Evolutionary conservation across 2,113 vertebrate species (phyloP).

Genomic region (Synchiropus splendidus): DNA sequence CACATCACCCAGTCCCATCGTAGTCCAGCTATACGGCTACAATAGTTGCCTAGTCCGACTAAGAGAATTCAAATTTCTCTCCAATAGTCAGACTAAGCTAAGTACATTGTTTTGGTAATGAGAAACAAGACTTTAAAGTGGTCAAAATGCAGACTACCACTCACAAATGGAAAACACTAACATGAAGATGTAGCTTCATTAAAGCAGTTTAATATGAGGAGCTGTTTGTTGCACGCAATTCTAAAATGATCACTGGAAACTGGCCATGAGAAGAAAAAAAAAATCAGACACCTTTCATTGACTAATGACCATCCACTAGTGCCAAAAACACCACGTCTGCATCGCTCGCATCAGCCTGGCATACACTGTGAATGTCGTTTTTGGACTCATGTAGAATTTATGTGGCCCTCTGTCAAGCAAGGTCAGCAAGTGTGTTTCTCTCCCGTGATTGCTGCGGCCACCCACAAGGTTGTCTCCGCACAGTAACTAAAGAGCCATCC

Average conservation of each 20-base stretch:
- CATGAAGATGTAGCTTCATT: conserved; percentile 32
- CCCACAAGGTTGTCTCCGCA: conserved; percentile 5
- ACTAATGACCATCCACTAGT: background rate
- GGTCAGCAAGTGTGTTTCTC: conserved; percentile 18
- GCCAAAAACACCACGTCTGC: conserved; percentile 2
- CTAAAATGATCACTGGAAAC: too few species aligned
- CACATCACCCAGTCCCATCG: too few species aligned
- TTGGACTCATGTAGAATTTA: conserved; percentile 11
- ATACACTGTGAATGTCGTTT: conserved; percentile 1
- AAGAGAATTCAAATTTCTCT: too few species aligned
- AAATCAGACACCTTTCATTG: too few species aligned
- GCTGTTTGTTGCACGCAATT: conserved; percentile 20
- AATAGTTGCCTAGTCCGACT: too few species aligned
- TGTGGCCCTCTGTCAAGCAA: conserved; percentile 3
- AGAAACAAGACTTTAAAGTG: too few species aligned
- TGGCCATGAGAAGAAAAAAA: too few species aligned
- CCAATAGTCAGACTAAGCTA: too few species aligned
- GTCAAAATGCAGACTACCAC: too few species aligned
- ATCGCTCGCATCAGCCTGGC: too few species aligned
- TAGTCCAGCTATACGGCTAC: too few species aligned
- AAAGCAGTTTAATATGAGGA: conserved; percentile 37
- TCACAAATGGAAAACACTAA: conserved; percentile 25
- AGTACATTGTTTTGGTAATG: too few species aligned
- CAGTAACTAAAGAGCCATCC: conserved; percentile 11
- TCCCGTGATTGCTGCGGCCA: conserved; percentile 5